These are phyloP conservation scores for Glossophaga mutica DNA, from an alignment of 2,797 vertebrate genomes.

Conservation along the genomic window DNA sequence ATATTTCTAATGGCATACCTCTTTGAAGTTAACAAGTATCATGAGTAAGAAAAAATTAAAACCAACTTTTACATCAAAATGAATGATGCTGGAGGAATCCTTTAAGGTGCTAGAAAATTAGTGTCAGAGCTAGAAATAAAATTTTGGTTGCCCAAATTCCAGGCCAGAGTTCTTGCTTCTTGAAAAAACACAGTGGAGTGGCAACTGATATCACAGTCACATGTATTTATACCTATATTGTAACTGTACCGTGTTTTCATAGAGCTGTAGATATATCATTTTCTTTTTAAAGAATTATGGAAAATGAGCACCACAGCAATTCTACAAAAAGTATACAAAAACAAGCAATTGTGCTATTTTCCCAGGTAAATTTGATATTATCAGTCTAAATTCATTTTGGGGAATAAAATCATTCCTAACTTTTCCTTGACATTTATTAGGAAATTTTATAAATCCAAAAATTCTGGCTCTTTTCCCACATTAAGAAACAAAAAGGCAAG, in stretches of 20 bases:
- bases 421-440: slow-evolving; percentile 21
- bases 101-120: background rate
- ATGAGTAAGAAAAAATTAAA: background rate
- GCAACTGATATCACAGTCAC: background rate
- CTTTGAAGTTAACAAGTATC: slow-evolving; percentile 4
- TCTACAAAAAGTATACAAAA: background rate
- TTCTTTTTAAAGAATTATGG: slow-evolving; percentile 1
- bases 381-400: background rate
- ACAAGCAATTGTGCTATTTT: slow-evolving; percentile 30
- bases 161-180: background rate
- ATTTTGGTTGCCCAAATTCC: background rate
- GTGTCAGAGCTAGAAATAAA: background rate
- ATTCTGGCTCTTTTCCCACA: background rate
- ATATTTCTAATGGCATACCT: background rate
- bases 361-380: slow-evolving; percentile 12
- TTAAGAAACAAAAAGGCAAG: slow-evolving; percentile 9
- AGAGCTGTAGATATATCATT: background rate
- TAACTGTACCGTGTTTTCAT: background rate
- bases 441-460: slow-evolving; percentile 40
- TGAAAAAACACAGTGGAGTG: background rate
- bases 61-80: slow-evolving; percentile 52
- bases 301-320: background rate
- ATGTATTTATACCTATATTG: background rate
- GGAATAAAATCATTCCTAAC: slow-evolving; percentile 14
- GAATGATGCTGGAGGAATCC: background rate